A percentile compares a stretch with the other conserved stretches of the same genome.
phyloP scores from a whole-genome alignment of 2,113 vertebrate species.

The Lanius collurio region DNA sequence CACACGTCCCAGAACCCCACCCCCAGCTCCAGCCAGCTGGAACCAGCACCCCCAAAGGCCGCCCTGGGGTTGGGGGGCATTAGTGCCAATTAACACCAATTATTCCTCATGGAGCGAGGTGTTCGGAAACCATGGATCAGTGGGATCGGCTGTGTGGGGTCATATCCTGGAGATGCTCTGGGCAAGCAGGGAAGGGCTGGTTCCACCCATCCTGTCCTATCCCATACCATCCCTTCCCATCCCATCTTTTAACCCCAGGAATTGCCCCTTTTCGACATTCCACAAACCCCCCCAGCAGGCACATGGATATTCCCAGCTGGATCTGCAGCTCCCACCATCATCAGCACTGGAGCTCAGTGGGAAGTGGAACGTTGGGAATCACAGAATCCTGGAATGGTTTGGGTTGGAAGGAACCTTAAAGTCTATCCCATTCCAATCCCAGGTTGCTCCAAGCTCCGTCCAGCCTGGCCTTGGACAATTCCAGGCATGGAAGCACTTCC shows the following conservation, averaged over 20 bases:
- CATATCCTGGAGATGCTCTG: background rate
- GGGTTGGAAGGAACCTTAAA: background rate
- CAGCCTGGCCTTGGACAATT: background rate
- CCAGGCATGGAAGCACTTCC: background rate
- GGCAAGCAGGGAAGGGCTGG: background rate
- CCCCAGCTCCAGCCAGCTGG: background rate
- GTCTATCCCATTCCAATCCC: background rate
- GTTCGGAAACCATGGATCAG: background rate
- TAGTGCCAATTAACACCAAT: background rate
- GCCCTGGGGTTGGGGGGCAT: background rate
- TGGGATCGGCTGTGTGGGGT: background rate
- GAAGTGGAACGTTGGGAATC: background rate
- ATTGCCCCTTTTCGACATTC: background rate
- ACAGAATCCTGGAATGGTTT: background rate
- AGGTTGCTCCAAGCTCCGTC: rapidly evolving
- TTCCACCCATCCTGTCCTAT: too few relatives aligned
- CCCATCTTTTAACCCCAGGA: background rate
- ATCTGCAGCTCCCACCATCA: background rate
- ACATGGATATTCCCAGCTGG: background rate
- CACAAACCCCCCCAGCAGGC: background rate
- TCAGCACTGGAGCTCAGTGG: background rate
- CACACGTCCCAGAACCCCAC: background rate
- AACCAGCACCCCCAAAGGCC: background rate
- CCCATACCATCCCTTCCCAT: background rate
- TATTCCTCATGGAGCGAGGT: background rate